Evolutionary conservation across 2,113 vertebrate species (phyloP), one percentile per base, ranked within the genome.

Genomic region (Halichoeres trimaculatus): DNA sequence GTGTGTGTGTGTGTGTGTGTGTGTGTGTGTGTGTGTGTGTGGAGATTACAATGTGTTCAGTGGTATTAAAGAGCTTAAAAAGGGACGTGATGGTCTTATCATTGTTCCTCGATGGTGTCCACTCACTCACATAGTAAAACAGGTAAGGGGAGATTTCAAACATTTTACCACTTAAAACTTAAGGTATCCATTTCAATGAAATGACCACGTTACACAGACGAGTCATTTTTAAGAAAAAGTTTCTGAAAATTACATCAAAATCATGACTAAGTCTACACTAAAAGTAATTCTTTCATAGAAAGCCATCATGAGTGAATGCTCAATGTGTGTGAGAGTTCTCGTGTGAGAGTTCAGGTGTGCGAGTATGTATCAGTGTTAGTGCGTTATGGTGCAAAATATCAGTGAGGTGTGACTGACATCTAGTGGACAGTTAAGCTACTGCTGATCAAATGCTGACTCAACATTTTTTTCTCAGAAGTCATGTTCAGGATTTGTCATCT

Each of bases 351-450:
- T 17, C n/a, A 8, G 48, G 30, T 41, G 24, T 55, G 56, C 63
- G 65, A 38, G 23, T 43, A 23, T 34, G 24, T 74, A 22, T 74
- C 57, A 47, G 69, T 63, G 43, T 34, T 35, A 41, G 36, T 48
- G 61, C 70, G 51, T 69, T 55, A 65, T 64, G 56, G 53, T 77
- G 59, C 41, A 34, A 63, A 64, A 40, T 40, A 10, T 40, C 16
- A 17, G 38, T 81, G 40, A 55, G 48, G 36, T 45, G 1, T 56
- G 22, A 24, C 65, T 75, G 85, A 36, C 83, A 80, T 55, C 85
- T 85, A 69, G 79, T 47, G 85, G 82, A 35, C 9, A 22, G 0
- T 22, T 35, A 0, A 8, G 5, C 56, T 23, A 34, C 7, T 51
- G 23, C 13, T 8, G 43, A 45, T 1, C 4, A 45, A 45, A 19